Conservation (phyloP, 2,888 invertebrate species). For the Apamea epomidion region DNA sequence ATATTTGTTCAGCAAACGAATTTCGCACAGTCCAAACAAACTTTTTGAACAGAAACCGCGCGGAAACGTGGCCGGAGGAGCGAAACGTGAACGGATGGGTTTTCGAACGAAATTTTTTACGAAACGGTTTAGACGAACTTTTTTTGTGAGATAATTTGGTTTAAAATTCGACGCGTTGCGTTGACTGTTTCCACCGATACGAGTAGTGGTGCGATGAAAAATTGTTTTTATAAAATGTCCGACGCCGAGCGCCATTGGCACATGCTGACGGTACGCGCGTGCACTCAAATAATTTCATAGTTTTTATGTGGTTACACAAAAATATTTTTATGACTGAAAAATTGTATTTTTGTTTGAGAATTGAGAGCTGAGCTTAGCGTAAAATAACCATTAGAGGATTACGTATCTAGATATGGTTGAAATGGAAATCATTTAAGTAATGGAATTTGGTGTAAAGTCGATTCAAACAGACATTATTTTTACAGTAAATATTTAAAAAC, state of each 20-base stretch:
- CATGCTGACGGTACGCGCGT: slow-evolving; percentile 46
- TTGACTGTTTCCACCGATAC: slow-evolving; percentile 62
- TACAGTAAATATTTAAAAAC: too few relatives aligned
- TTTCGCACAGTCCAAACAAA: slow-evolving; percentile 79
- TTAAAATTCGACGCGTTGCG: slow-evolving; percentile 67
- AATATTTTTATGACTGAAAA: slow-evolving; percentile 27
- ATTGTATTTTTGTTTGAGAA: slow-evolving; percentile 34
- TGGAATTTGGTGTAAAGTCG: neutral
- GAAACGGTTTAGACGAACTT: slow-evolving; percentile 67
- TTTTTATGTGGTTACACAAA: slow-evolving; percentile 39
- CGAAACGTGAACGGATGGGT: slow-evolving; percentile 70
- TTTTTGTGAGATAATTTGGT: slow-evolving; percentile 71
- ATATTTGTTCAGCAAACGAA: slow-evolving; percentile 81
- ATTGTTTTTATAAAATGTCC: slow-evolving; percentile 50
- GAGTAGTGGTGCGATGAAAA: slow-evolving; percentile 48
- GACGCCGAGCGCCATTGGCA: slow-evolving; percentile 13
- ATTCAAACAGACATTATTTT: neutral
- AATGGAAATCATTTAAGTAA: neutral
- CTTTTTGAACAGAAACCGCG: slow-evolving; percentile 78
- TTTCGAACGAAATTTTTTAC: slow-evolving; percentile 73
- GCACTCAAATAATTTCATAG: slow-evolving; percentile 50
- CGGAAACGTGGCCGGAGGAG: slow-evolving; percentile 69
- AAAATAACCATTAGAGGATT: slow-evolving; percentile 5
- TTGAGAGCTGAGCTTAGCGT: slow-evolving; percentile 13
- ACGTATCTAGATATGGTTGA: neutral